These are phyloP conservation scores for Lithophane leautieri DNA, from an alignment of 2,888 invertebrate species.

Conservation along the genomic window DNA sequence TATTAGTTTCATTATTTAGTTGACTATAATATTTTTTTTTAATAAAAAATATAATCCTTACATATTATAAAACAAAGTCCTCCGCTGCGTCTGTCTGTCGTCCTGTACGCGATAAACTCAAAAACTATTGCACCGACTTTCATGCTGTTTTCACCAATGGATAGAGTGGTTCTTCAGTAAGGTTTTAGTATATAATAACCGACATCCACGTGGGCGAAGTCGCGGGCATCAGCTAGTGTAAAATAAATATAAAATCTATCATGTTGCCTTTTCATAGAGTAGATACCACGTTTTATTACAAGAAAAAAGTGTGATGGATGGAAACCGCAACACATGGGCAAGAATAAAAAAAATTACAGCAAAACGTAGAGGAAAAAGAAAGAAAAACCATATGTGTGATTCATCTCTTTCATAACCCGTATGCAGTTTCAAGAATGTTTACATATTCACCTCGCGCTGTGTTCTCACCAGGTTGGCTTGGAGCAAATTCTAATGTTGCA, in stretches of 20 bases:
- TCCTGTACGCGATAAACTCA: too few species aligned
- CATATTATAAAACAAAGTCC: too few species aligned
- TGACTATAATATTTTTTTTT: not conserved
- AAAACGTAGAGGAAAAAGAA: not conserved
- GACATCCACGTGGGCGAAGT: too few species aligned
- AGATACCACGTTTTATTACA: not conserved
- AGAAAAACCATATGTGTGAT: conserved; percentile 22
- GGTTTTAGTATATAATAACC: too few species aligned
- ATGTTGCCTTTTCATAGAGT: too few species aligned
- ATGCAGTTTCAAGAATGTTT: conserved; percentile 28
- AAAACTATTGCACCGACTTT: too few species aligned
- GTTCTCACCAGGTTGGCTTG: not conserved
- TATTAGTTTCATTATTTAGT: not conserved
- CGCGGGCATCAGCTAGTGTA: too few species aligned
- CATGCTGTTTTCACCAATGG: too few species aligned
- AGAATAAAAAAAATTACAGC: not conserved
- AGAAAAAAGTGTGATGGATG: conserved; percentile 15
- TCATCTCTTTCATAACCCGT: conserved; percentile 28
- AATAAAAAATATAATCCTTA: too few species aligned
- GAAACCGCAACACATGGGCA: not conserved
- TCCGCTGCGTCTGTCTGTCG: too few species aligned
- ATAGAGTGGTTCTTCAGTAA: too few species aligned
- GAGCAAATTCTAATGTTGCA: not conserved
- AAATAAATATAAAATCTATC: too few species aligned
- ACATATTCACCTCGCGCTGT: conserved; percentile 19